Percentiles rank a stretch among this genome's conserved stretches.
Evolutionary conservation across 1,140 invertebrate species (phyloP).

Genomic region (Olivierus martensii): DNA sequence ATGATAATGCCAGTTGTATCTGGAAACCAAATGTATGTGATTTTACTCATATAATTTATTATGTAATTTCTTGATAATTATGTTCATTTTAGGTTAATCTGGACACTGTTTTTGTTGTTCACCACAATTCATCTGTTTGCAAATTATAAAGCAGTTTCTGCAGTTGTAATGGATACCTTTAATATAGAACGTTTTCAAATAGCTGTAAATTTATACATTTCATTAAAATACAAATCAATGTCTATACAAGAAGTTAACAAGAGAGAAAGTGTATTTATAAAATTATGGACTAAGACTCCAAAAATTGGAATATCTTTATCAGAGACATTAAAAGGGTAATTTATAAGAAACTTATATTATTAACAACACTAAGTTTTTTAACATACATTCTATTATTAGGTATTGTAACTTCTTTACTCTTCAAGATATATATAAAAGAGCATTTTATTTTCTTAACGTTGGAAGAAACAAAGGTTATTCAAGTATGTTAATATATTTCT

Average conservation of each 20-base stretch:
- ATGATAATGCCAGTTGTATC: constrained; percentile 54
- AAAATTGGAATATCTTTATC: constrained; percentile 7
- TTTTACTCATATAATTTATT: background rate
- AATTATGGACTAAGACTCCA: background rate
- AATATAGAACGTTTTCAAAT: constrained; percentile 60
- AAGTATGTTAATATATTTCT: background rate
- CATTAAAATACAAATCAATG: constrained; percentile 21
- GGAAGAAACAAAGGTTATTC: background rate
- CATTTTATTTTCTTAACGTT: background rate
- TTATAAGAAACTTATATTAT: background rate
- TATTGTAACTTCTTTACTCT: background rate
- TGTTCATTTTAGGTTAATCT: constrained; percentile 41
- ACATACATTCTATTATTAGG: background rate
- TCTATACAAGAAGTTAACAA: constrained; percentile 38
- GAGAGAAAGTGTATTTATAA: constrained; percentile 32
- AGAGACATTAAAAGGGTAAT: constrained; percentile 1
- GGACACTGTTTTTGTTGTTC: constrained; percentile 52
- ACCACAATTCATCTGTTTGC: constrained; percentile 67
- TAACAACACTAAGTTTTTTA: background rate
- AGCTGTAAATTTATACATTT: constrained; percentile 46
- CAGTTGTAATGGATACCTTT: constrained; percentile 55
- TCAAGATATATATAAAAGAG: background rate
- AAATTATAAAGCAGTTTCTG: constrained; percentile 70
- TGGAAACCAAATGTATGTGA: constrained; percentile 27
- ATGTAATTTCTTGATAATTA: background rate